A percentile compares a stretch with the other conserved stretches of the same genome.
phyloP scores from a whole-genome alignment of 2,797 vertebrate species.

The Sebastes iracundus region DNA sequence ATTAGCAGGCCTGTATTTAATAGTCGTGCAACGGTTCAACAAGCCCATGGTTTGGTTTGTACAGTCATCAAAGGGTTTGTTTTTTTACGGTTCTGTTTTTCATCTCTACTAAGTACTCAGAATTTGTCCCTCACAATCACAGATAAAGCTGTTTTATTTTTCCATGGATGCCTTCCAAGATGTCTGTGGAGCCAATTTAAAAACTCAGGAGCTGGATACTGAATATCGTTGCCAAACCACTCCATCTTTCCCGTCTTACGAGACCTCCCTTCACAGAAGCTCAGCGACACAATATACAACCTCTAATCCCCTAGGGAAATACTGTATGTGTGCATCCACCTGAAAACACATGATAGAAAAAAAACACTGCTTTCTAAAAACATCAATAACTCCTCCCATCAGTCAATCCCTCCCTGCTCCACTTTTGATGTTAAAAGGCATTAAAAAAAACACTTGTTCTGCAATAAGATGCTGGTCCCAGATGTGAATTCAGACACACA shows the following conservation, averaged over 20 bases:
- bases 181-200: conserved; percentile 29
- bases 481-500: conserved; percentile 28
- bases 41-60: not conserved
- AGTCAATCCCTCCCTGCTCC: conserved; percentile 7
- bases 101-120: not conserved
- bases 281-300: conserved; percentile 25
- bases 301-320: conserved; percentile 49
- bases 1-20: too few species aligned
- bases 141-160: conserved; percentile 38
- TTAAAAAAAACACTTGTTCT: not conserved
- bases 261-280: conserved; percentile 10
- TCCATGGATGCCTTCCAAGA: conserved; percentile 12
- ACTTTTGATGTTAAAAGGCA: conserved; percentile 22
- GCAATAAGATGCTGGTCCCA: conserved; percentile 23
- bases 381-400: conserved; percentile 48
- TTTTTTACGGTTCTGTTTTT: not conserved
- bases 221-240: conserved; percentile 30
- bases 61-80: not conserved
- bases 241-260: conserved; percentile 42
- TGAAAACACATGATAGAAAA: conserved; percentile 33
- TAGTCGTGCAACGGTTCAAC: too few species aligned
- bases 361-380: conserved; percentile 17
- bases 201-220: conserved; percentile 17
- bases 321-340: conserved; percentile 33
- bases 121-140: not conserved